These are phyloP conservation scores for Tonatia bakeri DNA, from an alignment of 2,113 vertebrate genomes.

Conservation along the genomic window DNA sequence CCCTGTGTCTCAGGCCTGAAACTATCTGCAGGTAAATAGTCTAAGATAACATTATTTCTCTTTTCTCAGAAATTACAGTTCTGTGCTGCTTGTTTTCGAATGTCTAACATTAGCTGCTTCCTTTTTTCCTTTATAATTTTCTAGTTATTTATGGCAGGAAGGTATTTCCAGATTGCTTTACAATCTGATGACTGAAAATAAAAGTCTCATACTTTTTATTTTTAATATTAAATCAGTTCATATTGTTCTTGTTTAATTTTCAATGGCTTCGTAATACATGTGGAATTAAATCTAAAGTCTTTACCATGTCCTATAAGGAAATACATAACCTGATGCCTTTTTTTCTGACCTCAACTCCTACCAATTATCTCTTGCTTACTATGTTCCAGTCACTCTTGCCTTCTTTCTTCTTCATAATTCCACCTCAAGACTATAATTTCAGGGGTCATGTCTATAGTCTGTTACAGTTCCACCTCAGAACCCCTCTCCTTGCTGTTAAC, in stretches of 20 bases:
- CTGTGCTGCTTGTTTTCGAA: neutral
- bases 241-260: neutral
- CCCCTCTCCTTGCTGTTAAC: neutral
- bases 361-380: neutral
- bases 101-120: neutral
- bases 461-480: neutral
- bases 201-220: neutral
- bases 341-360: neutral
- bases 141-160: neutral
- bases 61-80: neutral
- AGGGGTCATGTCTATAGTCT: too few species aligned
- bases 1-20: neutral
- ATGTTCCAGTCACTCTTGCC: neutral
- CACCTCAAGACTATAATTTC: too few species aligned
- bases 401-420: neutral
- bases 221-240: neutral
- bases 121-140: neutral
- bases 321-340: neutral
- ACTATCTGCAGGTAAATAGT: neutral
- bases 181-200: neutral
- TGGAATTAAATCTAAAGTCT: neutral
- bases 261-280: neutral
- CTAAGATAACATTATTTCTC: neutral
- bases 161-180: neutral
- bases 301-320: neutral